Base-by-base conservation (phyloP, 1,140 invertebrate genomes). In the Drosophila yakuba region DNA sequence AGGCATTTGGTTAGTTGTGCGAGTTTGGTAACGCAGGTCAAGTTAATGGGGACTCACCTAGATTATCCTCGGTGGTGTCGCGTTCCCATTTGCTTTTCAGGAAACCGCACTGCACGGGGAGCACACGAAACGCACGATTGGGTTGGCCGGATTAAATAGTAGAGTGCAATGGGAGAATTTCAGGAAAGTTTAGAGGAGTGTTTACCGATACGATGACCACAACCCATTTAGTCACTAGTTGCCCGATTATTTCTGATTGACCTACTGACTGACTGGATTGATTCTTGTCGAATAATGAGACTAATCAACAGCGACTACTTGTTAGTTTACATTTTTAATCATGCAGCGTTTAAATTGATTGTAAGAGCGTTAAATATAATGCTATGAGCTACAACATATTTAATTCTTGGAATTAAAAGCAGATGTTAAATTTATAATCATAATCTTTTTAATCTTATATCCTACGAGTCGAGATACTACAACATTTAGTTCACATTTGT, bases 31-130 rank as follows among this genome's bases (percentile, higher is more conserved):
- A 20, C 0, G 0, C 39, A n/a, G 1, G 39, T 3, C 3, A 41
- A 25, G 4, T 25, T 38, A 28, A 32, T 20, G n/a, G 11, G 23
- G 25, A 82, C 89, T 91, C 81, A 92, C 91, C 91, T 14, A 92
- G 47, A 67, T 79, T 91, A 14, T 92, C 89, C n/a, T 81, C 78
- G 11, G 82, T 92, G 50, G 61, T 78, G 60, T 92, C 91, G 63
- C 52, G 81, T 69, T 92, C 91, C 91, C 91, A 92, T 73, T 92
- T 92, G 76, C 91, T 92, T 81, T 91, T 92, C 39, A 92, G 71
- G 68, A 86, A 91, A 64, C 86, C 90, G 58, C 81, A 86, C 91
- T 91, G 56, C 60, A 66, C 58, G 71, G 11, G 17, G 17, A 38
- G 44, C 45, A 64, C 66, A 35, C 74, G 47, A 75, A 74, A 51